Evolutionary conservation across 2,113 vertebrate genomes (phyloP).

Genomic region (Pseudorectes ferrugineus): DNA sequence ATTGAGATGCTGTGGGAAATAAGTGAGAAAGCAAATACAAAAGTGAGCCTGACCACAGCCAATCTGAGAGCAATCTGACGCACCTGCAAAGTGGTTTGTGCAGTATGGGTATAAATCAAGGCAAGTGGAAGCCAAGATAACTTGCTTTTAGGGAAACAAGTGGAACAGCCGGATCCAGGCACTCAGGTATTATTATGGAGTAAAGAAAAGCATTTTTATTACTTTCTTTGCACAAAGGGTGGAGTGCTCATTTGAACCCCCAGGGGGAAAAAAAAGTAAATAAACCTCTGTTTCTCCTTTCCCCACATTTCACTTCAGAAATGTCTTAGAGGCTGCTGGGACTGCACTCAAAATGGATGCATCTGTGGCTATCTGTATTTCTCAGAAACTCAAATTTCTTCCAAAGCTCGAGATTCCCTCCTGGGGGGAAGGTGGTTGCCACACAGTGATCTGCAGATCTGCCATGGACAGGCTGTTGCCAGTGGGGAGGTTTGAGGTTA

Average conservation of each 20-base stretch:
- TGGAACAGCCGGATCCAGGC: neutral
- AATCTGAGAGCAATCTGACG: neutral
- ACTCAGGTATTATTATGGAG: neutral
- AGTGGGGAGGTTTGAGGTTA: conserved; percentile 41
- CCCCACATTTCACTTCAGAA: neutral
- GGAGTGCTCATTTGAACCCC: neutral
- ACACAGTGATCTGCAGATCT: conserved; percentile 26
- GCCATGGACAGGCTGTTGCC: conserved; percentile 23
- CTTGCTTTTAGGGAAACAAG: neutral
- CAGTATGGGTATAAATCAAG: neutral
- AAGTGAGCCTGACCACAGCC: neutral
- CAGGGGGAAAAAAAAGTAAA: neutral
- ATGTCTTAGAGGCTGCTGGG: neutral
- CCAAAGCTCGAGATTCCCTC: neutral
- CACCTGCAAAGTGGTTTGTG: neutral
- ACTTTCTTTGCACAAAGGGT: neutral
- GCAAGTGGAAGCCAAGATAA: neutral
- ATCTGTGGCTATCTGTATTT: neutral
- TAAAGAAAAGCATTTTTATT: neutral
- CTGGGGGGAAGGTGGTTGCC: neutral
- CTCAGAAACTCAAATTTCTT: neutral
- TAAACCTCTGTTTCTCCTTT: neutral
- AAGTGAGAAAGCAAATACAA: neutral
- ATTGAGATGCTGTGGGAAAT: neutral
- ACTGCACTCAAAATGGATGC: neutral